These are phyloP conservation scores for Copidosoma aretas DNA, from an alignment of 2,888 invertebrate genomes.

Conservation along the genomic window DNA sequence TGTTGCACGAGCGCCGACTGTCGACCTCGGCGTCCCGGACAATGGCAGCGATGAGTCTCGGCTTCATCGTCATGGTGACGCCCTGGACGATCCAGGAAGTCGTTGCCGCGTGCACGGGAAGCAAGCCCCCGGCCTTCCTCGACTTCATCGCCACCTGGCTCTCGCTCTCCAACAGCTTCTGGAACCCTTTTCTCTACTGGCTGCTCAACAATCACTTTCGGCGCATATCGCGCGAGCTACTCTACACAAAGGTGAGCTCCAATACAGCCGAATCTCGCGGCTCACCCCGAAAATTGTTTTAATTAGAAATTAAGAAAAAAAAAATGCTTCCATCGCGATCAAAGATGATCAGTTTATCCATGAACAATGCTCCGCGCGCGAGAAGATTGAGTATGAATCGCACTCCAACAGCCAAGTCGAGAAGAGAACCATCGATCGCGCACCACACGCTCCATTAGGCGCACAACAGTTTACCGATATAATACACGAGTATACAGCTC, in stretches of 20 bases:
- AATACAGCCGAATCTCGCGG: too few species aligned
- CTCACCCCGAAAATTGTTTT: background rate
- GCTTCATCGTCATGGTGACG: constrained; percentile 89
- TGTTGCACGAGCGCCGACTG: constrained; percentile 73
- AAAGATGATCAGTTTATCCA: too few species aligned
- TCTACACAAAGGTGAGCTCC: constrained; percentile 74
- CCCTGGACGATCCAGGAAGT: constrained; percentile 92
- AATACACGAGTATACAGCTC: background rate
- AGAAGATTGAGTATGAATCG: too few species aligned
- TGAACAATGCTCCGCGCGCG: too few species aligned
- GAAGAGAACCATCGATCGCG: too few species aligned
- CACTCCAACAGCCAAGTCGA: too few species aligned
- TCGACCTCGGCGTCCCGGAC: constrained; percentile 84
- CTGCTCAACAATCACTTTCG: constrained; percentile 85
- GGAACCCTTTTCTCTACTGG: constrained; percentile 92
- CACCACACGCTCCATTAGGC: too few species aligned
- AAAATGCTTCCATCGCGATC: too few species aligned
- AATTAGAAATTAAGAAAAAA: too few species aligned
- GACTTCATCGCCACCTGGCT: constrained; percentile 88
- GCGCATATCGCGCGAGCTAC: constrained; percentile 77
- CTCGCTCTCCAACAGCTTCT: constrained; percentile 86
- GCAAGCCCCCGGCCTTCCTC: constrained; percentile 81
- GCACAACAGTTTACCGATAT: background rate
- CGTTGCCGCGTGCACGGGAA: constrained; percentile 87
- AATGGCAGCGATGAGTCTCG: constrained; percentile 90